A percentile compares a stretch with the other conserved stretches of the same genome.
Conservation (phyloP, 2,888 invertebrate species). For the Chalcosyrphus nemorum region DNA sequence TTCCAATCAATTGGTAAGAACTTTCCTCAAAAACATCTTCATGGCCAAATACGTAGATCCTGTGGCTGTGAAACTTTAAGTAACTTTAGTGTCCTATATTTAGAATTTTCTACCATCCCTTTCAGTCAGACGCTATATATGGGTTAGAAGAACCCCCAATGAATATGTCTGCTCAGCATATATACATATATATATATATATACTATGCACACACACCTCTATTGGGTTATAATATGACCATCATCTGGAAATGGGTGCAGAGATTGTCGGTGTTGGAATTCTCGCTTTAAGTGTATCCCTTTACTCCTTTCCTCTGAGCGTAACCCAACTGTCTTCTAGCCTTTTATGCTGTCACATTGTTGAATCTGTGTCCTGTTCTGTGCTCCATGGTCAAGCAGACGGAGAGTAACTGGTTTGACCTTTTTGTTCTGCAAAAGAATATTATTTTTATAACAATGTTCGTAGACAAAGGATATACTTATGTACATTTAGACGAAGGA, state of each 20-base stretch:
- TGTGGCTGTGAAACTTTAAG: background rate
- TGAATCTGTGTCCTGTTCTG: conserved; percentile 20
- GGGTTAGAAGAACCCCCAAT: conserved; percentile 9
- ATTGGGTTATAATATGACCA: background rate
- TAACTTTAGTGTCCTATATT: conserved; percentile 18
- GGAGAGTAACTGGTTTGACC: conserved; percentile 30
- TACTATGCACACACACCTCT: background rate
- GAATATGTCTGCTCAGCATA: background rate
- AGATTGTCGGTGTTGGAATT: background rate
- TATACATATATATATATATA: background rate
- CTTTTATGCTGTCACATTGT: background rate
- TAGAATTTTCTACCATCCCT: background rate
- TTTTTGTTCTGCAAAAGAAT: conserved; percentile 41
- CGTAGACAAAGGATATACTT: conserved; percentile 13
- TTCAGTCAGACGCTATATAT: background rate
- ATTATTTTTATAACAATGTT: conserved; percentile 54
- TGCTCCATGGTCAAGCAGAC: conserved; percentile 17
- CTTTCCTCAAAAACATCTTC: background rate
- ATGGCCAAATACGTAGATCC: background rate
- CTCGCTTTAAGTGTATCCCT: background rate
- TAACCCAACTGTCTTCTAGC: background rate
- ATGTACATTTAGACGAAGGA: background rate
- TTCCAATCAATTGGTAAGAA: too few relatives aligned
- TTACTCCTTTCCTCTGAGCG: background rate
- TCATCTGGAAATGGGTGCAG: background rate